Evolutionary conservation across 2,888 invertebrate species (phyloP).

Genomic region (Orthosia incerta): DNA sequence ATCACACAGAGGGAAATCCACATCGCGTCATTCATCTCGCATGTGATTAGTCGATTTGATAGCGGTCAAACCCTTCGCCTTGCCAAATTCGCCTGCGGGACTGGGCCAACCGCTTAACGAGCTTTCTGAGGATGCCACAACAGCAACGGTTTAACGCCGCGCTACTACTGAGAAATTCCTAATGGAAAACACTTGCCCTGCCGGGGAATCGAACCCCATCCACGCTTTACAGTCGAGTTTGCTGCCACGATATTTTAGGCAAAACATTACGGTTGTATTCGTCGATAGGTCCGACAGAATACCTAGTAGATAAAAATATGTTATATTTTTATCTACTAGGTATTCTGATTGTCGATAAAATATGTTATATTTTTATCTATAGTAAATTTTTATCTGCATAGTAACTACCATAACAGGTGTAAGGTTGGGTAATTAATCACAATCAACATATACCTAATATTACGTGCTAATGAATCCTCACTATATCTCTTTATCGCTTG

Average conservation of each 20-base stretch:
- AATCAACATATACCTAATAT: conserved; percentile 3
- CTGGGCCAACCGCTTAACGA: too few relatives aligned
- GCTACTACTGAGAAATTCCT: neutral
- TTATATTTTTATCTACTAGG: too few relatives aligned
- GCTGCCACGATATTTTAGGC: neutral
- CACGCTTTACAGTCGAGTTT: neutral
- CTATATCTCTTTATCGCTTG: conserved; percentile 29
- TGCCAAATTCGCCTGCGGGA: too few relatives aligned
- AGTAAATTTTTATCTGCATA: neutral
- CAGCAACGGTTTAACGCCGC: neutral
- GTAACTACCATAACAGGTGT: conserved; percentile 21
- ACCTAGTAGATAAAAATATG: too few relatives aligned
- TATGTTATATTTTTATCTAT: neutral
- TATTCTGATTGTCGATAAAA: too few relatives aligned
- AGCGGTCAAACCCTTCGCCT: too few relatives aligned
- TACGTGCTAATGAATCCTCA: conserved; percentile 24
- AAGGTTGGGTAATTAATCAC: conserved; percentile 22
- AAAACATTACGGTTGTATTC: neutral
- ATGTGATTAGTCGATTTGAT: too few relatives aligned
- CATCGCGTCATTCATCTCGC: too few relatives aligned
- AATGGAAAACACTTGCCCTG: neutral
- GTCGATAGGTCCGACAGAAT: neutral
- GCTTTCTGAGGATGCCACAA: neutral
- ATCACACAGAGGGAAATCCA: too few relatives aligned
- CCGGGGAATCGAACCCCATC: neutral